These are phyloP conservation scores for Ovibos moschatus DNA, from an alignment of 2,113 vertebrate species.

Conservation along the genomic window DNA sequence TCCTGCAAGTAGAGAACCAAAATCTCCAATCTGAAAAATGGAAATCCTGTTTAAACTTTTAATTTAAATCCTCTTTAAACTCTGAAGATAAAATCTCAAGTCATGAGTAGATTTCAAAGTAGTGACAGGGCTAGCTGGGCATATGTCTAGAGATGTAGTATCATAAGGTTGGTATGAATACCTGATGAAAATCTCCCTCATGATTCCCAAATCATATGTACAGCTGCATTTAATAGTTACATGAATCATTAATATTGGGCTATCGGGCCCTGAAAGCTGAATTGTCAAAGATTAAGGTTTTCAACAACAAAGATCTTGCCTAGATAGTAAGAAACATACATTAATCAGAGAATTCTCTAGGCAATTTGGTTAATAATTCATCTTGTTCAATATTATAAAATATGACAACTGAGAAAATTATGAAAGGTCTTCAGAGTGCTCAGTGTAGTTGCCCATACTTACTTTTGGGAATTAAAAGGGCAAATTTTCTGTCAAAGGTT, in stretches of 20 bases:
- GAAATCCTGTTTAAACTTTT: background rate
- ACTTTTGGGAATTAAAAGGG: background rate
- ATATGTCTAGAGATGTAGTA: background rate
- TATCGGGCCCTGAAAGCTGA: background rate
- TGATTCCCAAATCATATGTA: background rate
- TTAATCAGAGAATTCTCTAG: background rate
- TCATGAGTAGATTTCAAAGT: background rate
- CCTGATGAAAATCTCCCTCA: background rate
- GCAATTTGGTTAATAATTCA: background rate
- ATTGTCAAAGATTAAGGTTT: background rate
- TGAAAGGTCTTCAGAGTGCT: background rate
- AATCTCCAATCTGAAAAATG: background rate
- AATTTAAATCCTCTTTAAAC: background rate
- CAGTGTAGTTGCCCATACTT: background rate
- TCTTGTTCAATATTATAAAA: background rate
- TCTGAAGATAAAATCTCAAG: background rate
- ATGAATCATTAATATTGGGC: background rate
- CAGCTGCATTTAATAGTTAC: background rate
- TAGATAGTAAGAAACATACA: background rate
- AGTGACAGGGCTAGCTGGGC: background rate
- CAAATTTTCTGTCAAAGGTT: background rate
- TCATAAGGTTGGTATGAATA: background rate
- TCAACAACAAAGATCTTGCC: background rate
- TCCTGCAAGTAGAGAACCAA: background rate
- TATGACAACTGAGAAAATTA: background rate